Conservation (phyloP, 2,113 vertebrate species). For the Struthio camelus region DNA sequence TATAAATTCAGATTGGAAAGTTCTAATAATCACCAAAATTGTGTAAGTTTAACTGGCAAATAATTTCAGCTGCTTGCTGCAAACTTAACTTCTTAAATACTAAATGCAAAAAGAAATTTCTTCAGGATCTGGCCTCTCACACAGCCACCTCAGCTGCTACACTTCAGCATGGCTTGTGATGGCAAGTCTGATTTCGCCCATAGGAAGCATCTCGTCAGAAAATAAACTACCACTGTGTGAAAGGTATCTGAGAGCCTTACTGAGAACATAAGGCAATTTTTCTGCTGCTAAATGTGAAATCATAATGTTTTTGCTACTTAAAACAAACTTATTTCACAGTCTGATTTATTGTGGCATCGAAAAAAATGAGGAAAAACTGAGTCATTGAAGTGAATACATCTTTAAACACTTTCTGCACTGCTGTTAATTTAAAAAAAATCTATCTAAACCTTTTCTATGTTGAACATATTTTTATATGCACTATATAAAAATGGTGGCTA, state of each 20-base stretch:
- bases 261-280: constrained; percentile 71
- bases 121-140: not conserved
- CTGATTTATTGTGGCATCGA: constrained; percentile 47
- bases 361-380: constrained; percentile 25
- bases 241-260: constrained; percentile 53
- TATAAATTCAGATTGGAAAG: not conserved
- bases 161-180: not conserved
- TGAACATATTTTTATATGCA: not conserved
- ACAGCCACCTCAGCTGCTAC: no score
- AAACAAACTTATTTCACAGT: constrained; percentile 71
- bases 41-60: not conserved
- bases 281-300: constrained; percentile 70
- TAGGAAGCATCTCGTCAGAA: not conserved
- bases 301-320: constrained; percentile 70
- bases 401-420: constrained; percentile 13
- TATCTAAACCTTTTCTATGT: not conserved
- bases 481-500: not conserved
- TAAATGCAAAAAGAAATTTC: not conserved
- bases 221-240: constrained; percentile 27
- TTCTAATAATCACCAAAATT: not conserved
- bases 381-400: constrained; percentile 19
- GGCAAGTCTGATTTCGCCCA: not conserved
- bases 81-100: not conserved
- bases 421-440: constrained; percentile 31
- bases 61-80: not conserved